These are phyloP conservation scores for Onychomys leucogaster DNA, from an alignment of 2,797 vertebrate species.

Conservation along the genomic window DNA sequence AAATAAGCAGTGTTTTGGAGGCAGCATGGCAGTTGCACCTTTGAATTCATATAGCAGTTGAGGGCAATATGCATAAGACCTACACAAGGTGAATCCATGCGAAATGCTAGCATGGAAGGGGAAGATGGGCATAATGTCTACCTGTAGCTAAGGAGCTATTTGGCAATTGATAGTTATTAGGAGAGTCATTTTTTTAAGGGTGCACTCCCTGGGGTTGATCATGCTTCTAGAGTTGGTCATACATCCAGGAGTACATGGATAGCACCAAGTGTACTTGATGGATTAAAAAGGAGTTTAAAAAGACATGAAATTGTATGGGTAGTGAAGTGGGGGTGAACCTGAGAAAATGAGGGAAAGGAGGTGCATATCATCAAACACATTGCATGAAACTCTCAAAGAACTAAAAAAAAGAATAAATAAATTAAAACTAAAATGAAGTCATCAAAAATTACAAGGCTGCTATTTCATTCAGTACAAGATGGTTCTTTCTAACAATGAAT, in stretches of 20 bases:
- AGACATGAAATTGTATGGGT: neutral
- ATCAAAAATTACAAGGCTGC: neutral
- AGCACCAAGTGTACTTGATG: neutral
- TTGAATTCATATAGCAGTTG: neutral
- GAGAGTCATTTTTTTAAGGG: neutral
- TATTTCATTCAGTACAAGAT: neutral
- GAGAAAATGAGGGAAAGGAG: neutral
- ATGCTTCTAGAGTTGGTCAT: neutral
- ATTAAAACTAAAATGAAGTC: neutral
- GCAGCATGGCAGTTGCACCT: neutral
- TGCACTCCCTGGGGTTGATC: neutral
- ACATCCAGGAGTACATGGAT: neutral
- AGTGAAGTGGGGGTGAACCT: neutral
- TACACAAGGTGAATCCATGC: neutral
- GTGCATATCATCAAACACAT: neutral
- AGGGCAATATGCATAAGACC: neutral
- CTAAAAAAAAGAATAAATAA: neutral
- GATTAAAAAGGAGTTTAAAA: too few relatives aligned
- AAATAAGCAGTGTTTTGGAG: neutral
- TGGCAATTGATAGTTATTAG: neutral
- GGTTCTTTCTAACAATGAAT: constrained; percentile 1
- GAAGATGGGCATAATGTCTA: neutral
- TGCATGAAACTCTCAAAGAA: neutral
- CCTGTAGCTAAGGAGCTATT: neutral
- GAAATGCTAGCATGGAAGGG: neutral